Percentiles rank a stretch among this genome's conserved stretches.
Evolutionary conservation across 2,113 vertebrate genomes (phyloP).

Genomic region (Amblyopsis rosae): DNA sequence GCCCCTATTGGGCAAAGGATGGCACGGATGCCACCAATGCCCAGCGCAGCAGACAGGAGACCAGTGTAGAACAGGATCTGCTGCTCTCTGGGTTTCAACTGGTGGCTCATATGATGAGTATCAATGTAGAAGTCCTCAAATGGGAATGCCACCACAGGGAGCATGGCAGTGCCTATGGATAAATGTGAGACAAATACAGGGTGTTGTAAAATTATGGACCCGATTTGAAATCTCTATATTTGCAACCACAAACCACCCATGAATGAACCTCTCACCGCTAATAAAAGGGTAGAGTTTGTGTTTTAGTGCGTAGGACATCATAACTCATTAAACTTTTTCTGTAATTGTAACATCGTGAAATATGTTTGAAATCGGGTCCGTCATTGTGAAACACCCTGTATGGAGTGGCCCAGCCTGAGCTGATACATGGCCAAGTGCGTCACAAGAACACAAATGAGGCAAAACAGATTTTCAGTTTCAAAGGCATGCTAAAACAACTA

Average conservation of each 20-base stretch:
- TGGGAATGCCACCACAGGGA: slow-evolving; percentile 88
- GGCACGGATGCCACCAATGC: slow-evolving; percentile 86
- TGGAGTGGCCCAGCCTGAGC: background rate
- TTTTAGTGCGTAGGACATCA: too few relatives aligned
- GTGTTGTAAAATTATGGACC: too few relatives aligned
- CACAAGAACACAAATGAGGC: background rate
- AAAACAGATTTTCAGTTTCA: too few relatives aligned
- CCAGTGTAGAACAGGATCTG: slow-evolving; percentile 83
- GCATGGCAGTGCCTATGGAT: slow-evolving; percentile 83
- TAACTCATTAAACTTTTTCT: too few relatives aligned
- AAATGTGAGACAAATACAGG: background rate
- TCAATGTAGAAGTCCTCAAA: slow-evolving; percentile 87
- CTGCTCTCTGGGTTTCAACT: slow-evolving; percentile 74
- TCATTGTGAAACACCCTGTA: too few relatives aligned
- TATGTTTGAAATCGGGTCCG: too few relatives aligned
- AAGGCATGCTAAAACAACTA: too few relatives aligned
- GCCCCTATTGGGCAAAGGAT: slow-evolving; percentile 82
- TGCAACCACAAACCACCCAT: too few relatives aligned
- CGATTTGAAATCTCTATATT: background rate
- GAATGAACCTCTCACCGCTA: too few relatives aligned
- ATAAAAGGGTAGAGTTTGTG: too few relatives aligned
- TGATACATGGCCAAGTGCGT: background rate
- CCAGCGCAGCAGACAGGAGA: slow-evolving; percentile 81
- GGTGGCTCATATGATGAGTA: slow-evolving; percentile 74
- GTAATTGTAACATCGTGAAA: too few relatives aligned